A percentile compares a stretch with the other conserved stretches of the same genome.
These are phyloP conservation scores for Hemicrepidius hirtus DNA, from an alignment of 2,888 invertebrate genomes.

Conservation along the genomic window DNA sequence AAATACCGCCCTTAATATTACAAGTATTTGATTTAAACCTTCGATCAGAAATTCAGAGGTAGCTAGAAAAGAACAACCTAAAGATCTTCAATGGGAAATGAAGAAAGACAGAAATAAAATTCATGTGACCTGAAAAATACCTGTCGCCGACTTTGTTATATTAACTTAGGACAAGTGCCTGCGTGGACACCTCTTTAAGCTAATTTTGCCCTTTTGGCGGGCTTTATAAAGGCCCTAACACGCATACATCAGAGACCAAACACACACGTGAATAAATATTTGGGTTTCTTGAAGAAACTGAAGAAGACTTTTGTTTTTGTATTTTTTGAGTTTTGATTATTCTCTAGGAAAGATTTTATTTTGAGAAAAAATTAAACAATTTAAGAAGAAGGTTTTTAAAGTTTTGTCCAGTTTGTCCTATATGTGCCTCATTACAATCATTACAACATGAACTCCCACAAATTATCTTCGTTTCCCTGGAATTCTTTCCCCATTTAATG, in stretches of 20 bases:
- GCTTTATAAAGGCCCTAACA: constrained; percentile 36
- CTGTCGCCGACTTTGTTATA: constrained; percentile 52
- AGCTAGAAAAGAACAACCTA: not conserved
- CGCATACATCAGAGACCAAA: constrained; percentile 21
- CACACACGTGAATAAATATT: constrained; percentile 49
- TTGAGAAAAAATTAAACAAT: too few relatives aligned
- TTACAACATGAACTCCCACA: not conserved
- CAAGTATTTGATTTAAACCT: constrained; percentile 41
- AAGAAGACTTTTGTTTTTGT: not conserved
- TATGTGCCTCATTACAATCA: too few relatives aligned
- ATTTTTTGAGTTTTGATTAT: not conserved
- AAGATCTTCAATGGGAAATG: not conserved
- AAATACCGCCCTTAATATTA: constrained; percentile 44
- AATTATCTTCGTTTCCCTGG: too few relatives aligned
- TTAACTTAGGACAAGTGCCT: constrained; percentile 58
- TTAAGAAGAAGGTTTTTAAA: too few relatives aligned
- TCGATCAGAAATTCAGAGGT: constrained; percentile 31
- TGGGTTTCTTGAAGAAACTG: not conserved
- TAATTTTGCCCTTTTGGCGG: constrained; percentile 54
- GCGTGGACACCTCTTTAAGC: constrained; percentile 52
- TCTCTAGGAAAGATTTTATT: too few relatives aligned
- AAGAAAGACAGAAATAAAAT: not conserved
- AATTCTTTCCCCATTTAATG: not conserved
- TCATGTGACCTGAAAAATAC: constrained; percentile 39
- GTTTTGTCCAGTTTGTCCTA: too few relatives aligned